Evolutionary conservation across 2,888 invertebrate species (phyloP), one percentile per base, ranked within the genome.

Genomic region (Odiellus spinosus): DNA sequence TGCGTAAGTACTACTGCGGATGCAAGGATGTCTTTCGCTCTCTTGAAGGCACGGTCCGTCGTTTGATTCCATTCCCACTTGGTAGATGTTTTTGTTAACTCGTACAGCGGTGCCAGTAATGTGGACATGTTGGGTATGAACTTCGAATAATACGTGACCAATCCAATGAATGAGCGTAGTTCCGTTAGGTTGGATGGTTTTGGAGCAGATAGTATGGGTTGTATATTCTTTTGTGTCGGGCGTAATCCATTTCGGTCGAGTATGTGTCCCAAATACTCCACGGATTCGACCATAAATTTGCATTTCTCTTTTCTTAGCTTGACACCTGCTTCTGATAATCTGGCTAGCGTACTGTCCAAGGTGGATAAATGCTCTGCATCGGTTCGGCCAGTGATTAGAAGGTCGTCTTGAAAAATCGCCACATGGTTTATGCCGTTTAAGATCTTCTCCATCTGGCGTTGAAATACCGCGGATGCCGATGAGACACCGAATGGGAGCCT

Each of bases 61-160:
- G 48, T 34, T 36, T 32, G 5, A 39, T 45, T 45, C 53, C 53
- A 53, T 10, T 35, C 20, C 56, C 58, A 60, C 3, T 18, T 14
- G 32, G 18, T 40, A 20, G 54, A 46, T 39, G 53, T 56, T 26
- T 49, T 12, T 17, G 55, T 41, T 18, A 60, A 36, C 6, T 47
- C 17, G 38, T 59, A 50, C 17, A 62, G 45, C 2, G 60, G 59
- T 8, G 48, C 51, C 21, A 56, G 42, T 14, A 54, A 17, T 5
- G 50, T 53, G 6, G 56, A 47, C 39, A 61, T 42, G 33, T 54
- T 51, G 12, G 56, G 54, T 8, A 61, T 40, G 42, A 61, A 61
- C 17, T 53, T 52, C 1, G 45, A 53, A 46, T 61, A 60, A 44
- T 59, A 58, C 21, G 58, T 58, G 0, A 62, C 41, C 45, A 59